A percentile compares a stretch with the other conserved stretches of the same genome.
These are phyloP conservation scores for Drosophila subpulchrella DNA, from an alignment of 1,140 invertebrate species.

Conservation along the genomic window DNA sequence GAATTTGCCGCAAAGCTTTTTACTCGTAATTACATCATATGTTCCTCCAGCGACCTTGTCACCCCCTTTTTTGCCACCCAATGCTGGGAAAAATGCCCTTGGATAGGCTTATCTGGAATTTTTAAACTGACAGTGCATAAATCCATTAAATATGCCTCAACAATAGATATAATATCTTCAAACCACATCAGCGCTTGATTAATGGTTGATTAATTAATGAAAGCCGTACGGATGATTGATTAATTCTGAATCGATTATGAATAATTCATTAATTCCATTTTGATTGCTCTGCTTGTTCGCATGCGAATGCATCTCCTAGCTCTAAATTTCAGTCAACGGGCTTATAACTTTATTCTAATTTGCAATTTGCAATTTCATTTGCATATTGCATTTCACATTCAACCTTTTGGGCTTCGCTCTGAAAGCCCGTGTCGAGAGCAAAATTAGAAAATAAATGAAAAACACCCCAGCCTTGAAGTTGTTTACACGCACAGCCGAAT, in stretches of 20 bases:
- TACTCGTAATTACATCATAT: constrained; percentile 22
- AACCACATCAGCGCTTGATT: neutral
- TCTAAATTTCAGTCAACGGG: neutral
- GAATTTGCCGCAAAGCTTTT: constrained; percentile 9
- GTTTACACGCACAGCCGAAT: constrained; percentile 27
- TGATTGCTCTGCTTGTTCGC: neutral
- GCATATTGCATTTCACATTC: constrained; percentile 21
- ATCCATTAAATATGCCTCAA: neutral
- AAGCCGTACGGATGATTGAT: neutral
- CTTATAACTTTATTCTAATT: constrained; percentile 27
- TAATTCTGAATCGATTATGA: constrained; percentile 3
- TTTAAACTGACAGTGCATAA: neutral
- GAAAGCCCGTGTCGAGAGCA: constrained; percentile 8
- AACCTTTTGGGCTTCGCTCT: constrained; percentile 14
- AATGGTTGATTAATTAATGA: neutral
- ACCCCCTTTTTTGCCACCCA: neutral
- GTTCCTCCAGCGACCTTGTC: constrained; percentile 25
- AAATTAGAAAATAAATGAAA: constrained; percentile 27
- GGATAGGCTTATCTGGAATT: constrained; percentile 7
- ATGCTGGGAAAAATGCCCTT: constrained; percentile 4
- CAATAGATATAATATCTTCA: neutral
- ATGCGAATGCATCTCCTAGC: neutral
- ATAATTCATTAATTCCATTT: constrained; percentile 2
- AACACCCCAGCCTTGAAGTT: constrained; percentile 27
- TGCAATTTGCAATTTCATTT: constrained; percentile 37